A percentile compares a stretch with the other conserved stretches of the same genome.
Evolutionary conservation across 1,140 invertebrate species (phyloP).

Genomic region (Babylonia areolata): DNA sequence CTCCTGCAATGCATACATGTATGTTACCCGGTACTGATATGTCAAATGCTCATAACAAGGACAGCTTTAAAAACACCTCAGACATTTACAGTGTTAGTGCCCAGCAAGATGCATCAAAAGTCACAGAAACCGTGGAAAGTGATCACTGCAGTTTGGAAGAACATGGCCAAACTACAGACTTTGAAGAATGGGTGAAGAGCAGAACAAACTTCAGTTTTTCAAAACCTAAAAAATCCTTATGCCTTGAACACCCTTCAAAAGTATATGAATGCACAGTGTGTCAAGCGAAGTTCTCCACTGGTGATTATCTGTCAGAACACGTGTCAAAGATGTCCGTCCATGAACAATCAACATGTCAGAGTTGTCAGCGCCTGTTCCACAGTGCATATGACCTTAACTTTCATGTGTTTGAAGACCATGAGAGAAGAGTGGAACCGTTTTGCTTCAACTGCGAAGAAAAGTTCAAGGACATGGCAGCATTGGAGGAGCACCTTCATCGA

Average conservation of each 20-base stretch:
- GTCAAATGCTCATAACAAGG: not conserved
- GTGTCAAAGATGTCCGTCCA: not conserved
- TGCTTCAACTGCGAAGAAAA: slow-evolving; percentile 14
- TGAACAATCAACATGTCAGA: not conserved
- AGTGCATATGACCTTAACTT: not conserved
- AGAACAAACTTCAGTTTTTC: not conserved
- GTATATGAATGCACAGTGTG: slow-evolving; percentile 5
- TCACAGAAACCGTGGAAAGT: not conserved
- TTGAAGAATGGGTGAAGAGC: slow-evolving; percentile 4
- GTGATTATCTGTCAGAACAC: not conserved
- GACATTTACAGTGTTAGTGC: not conserved
- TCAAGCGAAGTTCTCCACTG: not conserved
- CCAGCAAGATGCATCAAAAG: not conserved
- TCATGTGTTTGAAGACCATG: slow-evolving; percentile 25
- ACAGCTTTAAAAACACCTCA: not conserved
- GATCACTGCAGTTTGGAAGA: not conserved
- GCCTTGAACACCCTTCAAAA: not conserved
- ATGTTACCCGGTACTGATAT: not conserved
- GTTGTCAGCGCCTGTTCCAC: not conserved
- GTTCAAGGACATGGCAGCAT: not conserved
- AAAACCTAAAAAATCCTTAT: not conserved
- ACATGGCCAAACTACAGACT: not conserved
- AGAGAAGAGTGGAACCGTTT: not conserved
- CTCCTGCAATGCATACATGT: not conserved
- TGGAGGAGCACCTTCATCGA: not conserved